Base-by-base conservation (phyloP, 2,888 invertebrate genomes). In the Criorhina ranunculi region DNA sequence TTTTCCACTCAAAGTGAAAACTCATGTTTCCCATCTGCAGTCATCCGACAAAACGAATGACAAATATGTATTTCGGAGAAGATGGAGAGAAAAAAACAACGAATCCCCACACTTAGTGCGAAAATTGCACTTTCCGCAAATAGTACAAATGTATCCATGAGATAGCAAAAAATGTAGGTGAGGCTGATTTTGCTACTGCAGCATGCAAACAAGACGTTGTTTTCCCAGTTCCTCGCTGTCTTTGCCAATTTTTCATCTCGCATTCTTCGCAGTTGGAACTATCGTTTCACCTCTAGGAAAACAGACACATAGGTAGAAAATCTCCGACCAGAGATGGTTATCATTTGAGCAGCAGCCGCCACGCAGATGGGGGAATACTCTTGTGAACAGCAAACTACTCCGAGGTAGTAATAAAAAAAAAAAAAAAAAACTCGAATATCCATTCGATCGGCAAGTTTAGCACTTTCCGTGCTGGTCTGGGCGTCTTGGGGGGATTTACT, bases 391-490 rank as follows among this genome's bases (percentile, higher is more conserved):
- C 37, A 40, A 46, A 33, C 44, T 60, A 70, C 40, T 40, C 33
- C 46, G 35, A 66, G 64, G 59, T 40, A 44, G 64, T 31, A 51
- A 78, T 51, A 76, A 40, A 62, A 1, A 24, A 24, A 24, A 24
- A 24, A 24, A 24, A 70, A 59, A 59, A 55, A 81, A 73, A 83
- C 67, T 67, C 42, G 79, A 79, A 79, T 49, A 83, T 67, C 67
- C 57, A 79, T 69, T 64, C 73, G 73, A 83, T 79, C 83, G 79
- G 73, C 83, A 67, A 83, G 82, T 83, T 83, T 79, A 83, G 69
- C 83, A 83, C 83, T 79, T 79, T 83, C 79, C 33, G 69, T 44
- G 64, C 24, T 44, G 53, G 60, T 60, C 62, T 40, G 49, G 62
- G 24, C 24, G 24, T 24, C 24, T 24, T 4, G 35, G 49, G 66